Percentiles rank a stretch among this genome's conserved stretches.
phyloP scores from a whole-genome alignment of 2,888 invertebrate species.

The Alcis repandata region DNA sequence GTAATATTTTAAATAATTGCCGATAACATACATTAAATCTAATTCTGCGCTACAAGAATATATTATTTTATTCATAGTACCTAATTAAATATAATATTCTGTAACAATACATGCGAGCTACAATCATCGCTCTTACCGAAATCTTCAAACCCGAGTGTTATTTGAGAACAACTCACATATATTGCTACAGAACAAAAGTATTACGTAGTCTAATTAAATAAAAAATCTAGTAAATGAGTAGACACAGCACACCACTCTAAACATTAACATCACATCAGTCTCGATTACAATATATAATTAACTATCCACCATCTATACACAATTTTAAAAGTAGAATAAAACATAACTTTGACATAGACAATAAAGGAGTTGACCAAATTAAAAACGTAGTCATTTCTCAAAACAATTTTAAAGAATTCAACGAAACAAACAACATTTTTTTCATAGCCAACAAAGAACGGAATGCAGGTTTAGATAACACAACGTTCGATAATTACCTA shows the following conservation, averaged over 20 bases:
- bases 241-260: slow-evolving; percentile 70
- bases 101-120: slow-evolving; percentile 14
- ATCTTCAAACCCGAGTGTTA: no score
- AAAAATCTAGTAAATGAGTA: slow-evolving; percentile 70
- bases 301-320: slow-evolving; percentile 12
- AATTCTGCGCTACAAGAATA: slow-evolving; percentile 58
- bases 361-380: slow-evolving; percentile 18
- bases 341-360: slow-evolving; percentile 26
- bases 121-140: not conserved
- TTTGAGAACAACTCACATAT: slow-evolving; percentile 9
- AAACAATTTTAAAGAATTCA: slow-evolving; percentile 28
- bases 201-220: slow-evolving; percentile 54
- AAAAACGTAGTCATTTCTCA: slow-evolving; percentile 14
- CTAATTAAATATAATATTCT: slow-evolving; percentile 24
- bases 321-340: slow-evolving; percentile 6
- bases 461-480: slow-evolving; percentile 13
- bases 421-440: slow-evolving; percentile 9
- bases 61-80: slow-evolving; percentile 47
- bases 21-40: slow-evolving; percentile 49
- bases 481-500: not conserved
- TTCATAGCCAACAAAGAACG: slow-evolving; percentile 27
- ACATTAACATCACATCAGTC: slow-evolving; percentile 74
- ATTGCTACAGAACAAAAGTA: slow-evolving; percentile 43
- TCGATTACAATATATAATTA: slow-evolving; percentile 59
- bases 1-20: slow-evolving; percentile 47